Base-by-base conservation (phyloP, 2,888 invertebrate species). In the Colletes collaris region DNA sequence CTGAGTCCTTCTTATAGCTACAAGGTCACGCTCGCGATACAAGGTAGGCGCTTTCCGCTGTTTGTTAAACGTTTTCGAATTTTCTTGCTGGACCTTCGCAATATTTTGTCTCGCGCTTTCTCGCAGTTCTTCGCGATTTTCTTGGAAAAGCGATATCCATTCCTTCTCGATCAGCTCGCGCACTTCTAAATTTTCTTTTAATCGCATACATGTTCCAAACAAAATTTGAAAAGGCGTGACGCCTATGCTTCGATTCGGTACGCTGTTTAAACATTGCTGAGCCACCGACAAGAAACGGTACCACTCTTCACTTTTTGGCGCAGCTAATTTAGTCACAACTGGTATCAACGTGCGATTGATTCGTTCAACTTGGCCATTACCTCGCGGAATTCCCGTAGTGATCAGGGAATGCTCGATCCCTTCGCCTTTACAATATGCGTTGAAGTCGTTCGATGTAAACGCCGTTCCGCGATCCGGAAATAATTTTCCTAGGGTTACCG, bases 241-340 rank as follows among this genome's bases (percentile, higher is more conserved):
- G 6, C 64, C 60, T 46, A 72, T 81, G n/a, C 70, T 49, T 53
- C 76, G 49, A 4, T 59, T 52, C 0, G 73, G 55, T 10, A 56
- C 58, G 37, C 63, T 60, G 40, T 81, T 81, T 4, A 77, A 68
- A 49, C 71, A 80, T 62, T 76, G 73, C 53, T 76, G 68, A 10
- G 63, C 72, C 44, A n/a, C 19, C 10, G 27, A n/a, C 0, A 76
- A 13, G 40, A 66, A n/a, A n/a, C 66, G 69, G 49, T 69, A 69
- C 81, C 81, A 76, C 0, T 81, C 56, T 27, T 50, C 65, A 3
- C 50, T 63, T 4, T n/a, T 13, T 19, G 76, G 70, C 19, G 37
- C 19, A 16, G 70, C 56, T 11, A 76, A 49, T 19, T 60, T 68
- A 7, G 50, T 59, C 8, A 68, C 13, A 19, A 60, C 8, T 8